Conservation (phyloP, 2,888 invertebrate genomes). For the Galeruca laticollis region DNA sequence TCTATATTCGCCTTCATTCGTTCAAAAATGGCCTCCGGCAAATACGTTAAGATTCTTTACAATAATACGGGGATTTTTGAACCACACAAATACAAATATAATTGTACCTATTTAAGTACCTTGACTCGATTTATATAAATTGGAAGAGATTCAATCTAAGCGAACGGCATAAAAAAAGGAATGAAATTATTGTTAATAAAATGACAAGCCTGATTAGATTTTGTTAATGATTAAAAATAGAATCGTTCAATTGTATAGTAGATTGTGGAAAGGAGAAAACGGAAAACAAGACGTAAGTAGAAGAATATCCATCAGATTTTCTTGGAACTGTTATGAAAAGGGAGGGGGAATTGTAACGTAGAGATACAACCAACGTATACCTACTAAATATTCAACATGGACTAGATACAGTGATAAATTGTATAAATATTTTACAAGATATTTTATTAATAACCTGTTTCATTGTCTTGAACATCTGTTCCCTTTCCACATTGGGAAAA, state of each 20-base stretch:
- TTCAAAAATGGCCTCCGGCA: neutral
- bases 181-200: too few relatives aligned
- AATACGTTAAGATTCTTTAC: neutral
- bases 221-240: too few relatives aligned
- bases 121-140: too few relatives aligned
- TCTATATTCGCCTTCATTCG: neutral
- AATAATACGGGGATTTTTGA: neutral
- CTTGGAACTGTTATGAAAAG: too few relatives aligned
- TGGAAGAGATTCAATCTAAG: too few relatives aligned
- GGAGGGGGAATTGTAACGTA: too few relatives aligned
- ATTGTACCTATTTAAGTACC: neutral
- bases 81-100: neutral
- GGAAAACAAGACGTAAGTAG: too few relatives aligned
- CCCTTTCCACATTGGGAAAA: slow-evolving; percentile 15
- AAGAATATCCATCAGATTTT: too few relatives aligned
- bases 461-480: slow-evolving; percentile 33
- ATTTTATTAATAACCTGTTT: slow-evolving; percentile 20
- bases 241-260: too few relatives aligned
- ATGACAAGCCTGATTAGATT: too few relatives aligned
- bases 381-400: neutral
- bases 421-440: slow-evolving; percentile 2
- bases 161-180: too few relatives aligned
- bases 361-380: neutral
- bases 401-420: slow-evolving; percentile 1
- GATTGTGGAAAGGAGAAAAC: too few relatives aligned